Evolutionary conservation across 2,113 vertebrate species (phyloP), one percentile per base, ranked within the genome.

Genomic region (Lophotis ruficrista): DNA sequence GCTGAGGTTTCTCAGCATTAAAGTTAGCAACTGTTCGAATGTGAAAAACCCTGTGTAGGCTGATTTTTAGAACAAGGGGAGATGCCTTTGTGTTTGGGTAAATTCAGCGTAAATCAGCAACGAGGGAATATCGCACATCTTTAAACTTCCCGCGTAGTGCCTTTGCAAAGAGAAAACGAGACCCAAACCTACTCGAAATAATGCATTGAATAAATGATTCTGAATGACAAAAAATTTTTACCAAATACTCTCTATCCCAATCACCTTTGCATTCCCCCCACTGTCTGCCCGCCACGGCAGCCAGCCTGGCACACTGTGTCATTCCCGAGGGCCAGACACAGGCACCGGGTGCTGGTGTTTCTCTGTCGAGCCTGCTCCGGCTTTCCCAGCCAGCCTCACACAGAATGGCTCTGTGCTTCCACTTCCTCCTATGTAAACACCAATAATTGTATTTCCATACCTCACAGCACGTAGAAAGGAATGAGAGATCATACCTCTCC

Each of bases 401-500:
- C 75, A 96, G 71, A 94, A 56, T 9, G 0, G 70, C 92, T 90
- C 93, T 95, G 87, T 96, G 83, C 72, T 95, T 86, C 94, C 76
- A 83, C 87, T 95, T 96, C 96, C 91, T 94, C 93, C 72, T 68
- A 8, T 48, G 85, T 83, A 80, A 96, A 96, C 79, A 96, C 30
- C 82, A 90, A 15, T 93, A 95, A 95, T 90, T 95, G 8, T 90
- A 92, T 83, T 96, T 96, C 95, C 94, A 92, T 93, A 93, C 93
- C 93, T 94, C 95, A 92, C 94, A 94, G 73, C 11, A 4, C 1
- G 80, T 38, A 87, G 83, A 93, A 93, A 96, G 80, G 83, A 95
- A 83, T 64, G 83, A 84, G 86, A 56, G 86, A 61, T 87, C 86
- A 89, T 87, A 95, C 89, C 87, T 96, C 89, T 68, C 64, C 83